These are phyloP conservation scores for Scolopax mira DNA, from an alignment of 2,113 vertebrate genomes.

Conservation along the genomic window DNA sequence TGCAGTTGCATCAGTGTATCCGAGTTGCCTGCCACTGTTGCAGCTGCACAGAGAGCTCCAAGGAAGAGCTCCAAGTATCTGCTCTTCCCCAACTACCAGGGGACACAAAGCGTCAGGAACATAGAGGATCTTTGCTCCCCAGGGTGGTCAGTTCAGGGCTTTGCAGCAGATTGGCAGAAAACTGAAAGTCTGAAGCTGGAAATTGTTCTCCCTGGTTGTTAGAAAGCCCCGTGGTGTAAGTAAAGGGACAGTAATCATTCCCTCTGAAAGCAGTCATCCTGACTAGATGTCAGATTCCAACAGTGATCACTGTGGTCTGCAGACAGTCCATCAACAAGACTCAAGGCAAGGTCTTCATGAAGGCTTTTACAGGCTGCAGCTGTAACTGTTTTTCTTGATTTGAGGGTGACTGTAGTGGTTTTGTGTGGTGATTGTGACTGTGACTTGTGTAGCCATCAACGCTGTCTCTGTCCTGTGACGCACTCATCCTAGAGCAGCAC, in stretches of 20 bases:
- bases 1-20: background rate
- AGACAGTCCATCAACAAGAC: background rate
- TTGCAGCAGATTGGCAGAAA: background rate
- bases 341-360: background rate
- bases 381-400: background rate
- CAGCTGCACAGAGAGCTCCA: background rate
- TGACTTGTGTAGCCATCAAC: fast-evolving
- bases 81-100: background rate
- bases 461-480: background rate
- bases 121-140: background rate
- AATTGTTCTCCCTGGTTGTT: background rate
- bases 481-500: background rate
- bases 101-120: background rate
- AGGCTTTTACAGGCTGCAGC: background rate
- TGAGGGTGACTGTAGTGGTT: background rate
- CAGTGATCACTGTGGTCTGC: background rate
- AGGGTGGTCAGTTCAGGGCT: background rate
- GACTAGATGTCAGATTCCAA: background rate
- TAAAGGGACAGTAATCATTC: background rate
- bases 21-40: background rate
- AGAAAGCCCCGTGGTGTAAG: background rate
- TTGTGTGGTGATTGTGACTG: background rate
- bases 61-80: background rate
- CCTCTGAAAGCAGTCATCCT: background rate
- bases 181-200: background rate